phyloP scores from a whole-genome alignment of 2,113 vertebrate species.

The Setophaga kirtlandii region DNA sequence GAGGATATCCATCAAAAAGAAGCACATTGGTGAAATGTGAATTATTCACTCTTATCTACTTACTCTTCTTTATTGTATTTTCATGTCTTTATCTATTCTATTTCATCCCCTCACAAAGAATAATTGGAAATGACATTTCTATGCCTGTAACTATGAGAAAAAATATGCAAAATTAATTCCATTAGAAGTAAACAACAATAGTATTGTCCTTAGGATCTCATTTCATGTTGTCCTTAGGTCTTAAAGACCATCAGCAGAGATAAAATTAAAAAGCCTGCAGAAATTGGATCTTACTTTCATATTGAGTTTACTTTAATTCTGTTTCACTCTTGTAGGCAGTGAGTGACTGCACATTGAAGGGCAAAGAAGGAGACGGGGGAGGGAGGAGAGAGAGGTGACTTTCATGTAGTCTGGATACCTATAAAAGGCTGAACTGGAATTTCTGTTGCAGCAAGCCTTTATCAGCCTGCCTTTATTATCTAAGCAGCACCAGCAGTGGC shows the following conservation, averaged over 20 bases:
- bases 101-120: neutral
- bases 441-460: neutral
- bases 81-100: constrained; percentile 15
- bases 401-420: neutral
- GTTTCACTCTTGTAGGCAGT: neutral
- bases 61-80: neutral
- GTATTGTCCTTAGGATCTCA: neutral
- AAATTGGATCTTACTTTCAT: neutral
- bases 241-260: neutral
- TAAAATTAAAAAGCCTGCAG: neutral
- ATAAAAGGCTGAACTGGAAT: neutral
- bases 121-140: constrained; percentile 12
- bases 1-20: neutral
- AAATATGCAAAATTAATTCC: neutral
- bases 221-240: neutral
- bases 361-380: neutral
- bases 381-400: neutral
- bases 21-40: neutral
- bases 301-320: neutral
- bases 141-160: neutral
- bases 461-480: neutral
- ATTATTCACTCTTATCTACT: constrained; percentile 19
- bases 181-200: constrained; percentile 1
- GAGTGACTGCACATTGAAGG: neutral
- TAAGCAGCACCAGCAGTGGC: neutral